Conservation (phyloP, 2,888 invertebrate species). For the Ditula angustiorana region DNA sequence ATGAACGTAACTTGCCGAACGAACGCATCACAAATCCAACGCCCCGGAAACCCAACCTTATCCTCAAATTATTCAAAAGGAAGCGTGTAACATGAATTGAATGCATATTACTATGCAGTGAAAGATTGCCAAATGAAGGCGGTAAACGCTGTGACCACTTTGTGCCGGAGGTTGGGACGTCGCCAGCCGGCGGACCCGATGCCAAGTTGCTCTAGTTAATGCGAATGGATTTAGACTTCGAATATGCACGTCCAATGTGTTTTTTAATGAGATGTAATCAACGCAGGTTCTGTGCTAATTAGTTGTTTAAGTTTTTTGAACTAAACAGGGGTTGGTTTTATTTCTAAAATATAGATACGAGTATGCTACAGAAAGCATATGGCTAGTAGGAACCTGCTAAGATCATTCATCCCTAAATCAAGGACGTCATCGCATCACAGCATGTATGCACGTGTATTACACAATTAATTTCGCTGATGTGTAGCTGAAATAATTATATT, state of each 20-base stretch:
- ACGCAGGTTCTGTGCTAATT: slow-evolving; percentile 30
- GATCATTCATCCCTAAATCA: too few relatives aligned
- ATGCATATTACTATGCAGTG: slow-evolving; percentile 41
- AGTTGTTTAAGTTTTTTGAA: not conserved
- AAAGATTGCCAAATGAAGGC: slow-evolving; percentile 41
- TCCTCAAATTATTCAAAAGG: slow-evolving; percentile 40
- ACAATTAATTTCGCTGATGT: too few relatives aligned
- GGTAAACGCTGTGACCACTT: slow-evolving; percentile 40
- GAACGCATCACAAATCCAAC: not conserved
- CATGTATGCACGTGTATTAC: too few relatives aligned
- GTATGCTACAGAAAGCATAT: too few relatives aligned
- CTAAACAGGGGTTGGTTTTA: too few relatives aligned
- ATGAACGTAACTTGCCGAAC: not conserved
- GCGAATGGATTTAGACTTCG: slow-evolving; percentile 37
- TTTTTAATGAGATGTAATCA: slow-evolving; percentile 37
- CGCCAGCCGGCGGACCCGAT: slow-evolving; percentile 27
- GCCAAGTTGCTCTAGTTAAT: slow-evolving; percentile 37
- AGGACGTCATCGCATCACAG: too few relatives aligned
- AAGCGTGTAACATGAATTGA: slow-evolving; percentile 40
- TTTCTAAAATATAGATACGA: too few relatives aligned
- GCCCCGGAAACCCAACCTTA: slow-evolving; percentile 34
- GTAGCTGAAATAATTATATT: too few relatives aligned
- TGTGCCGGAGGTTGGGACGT: slow-evolving; percentile 34
- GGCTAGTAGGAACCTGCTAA: too few relatives aligned
- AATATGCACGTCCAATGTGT: slow-evolving; percentile 37